phyloP scores from a whole-genome alignment of 92 coral and sea anemone species.

The Phenganax marumi region DNA sequence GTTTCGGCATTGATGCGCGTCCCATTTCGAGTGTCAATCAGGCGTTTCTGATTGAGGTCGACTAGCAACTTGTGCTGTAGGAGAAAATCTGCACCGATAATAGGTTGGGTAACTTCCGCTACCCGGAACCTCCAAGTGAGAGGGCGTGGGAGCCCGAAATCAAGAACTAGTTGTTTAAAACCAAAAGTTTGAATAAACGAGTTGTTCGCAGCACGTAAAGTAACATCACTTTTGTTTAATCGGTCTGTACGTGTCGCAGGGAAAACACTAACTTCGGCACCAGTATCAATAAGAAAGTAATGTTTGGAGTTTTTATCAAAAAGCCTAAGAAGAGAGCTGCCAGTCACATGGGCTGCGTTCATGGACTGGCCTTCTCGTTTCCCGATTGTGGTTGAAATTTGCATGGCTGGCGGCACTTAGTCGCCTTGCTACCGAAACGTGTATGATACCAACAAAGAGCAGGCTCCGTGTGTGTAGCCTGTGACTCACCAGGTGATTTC shows the following conservation, averaged over 20 bases:
- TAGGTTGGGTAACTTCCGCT: slow-evolving; percentile 51
- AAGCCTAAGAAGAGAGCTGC: slow-evolving; percentile 41
- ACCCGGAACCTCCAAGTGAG: slow-evolving; percentile 51
- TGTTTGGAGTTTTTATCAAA: slow-evolving; percentile 50
- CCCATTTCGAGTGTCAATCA: slow-evolving; percentile 45
- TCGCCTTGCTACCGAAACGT: slow-evolving; percentile 41
- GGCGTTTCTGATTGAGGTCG: slow-evolving; percentile 20
- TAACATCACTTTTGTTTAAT: slow-evolving; percentile 40
- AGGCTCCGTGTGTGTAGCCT: background rate
- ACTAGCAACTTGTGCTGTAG: slow-evolving; percentile 45
- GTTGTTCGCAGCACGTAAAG: slow-evolving; percentile 57
- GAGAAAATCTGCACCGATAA: slow-evolving; percentile 54
- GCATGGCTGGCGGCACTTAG: slow-evolving; percentile 56
- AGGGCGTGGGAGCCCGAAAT: slow-evolving; percentile 60
- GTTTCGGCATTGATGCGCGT: slow-evolving; percentile 38
- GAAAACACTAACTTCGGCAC: slow-evolving; percentile 53
- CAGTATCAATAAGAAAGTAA: slow-evolving; percentile 53
- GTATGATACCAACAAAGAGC: slow-evolving; percentile 52
- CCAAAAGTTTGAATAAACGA: slow-evolving; percentile 47
- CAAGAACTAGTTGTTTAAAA: slow-evolving; percentile 31
- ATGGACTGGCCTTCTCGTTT: slow-evolving; percentile 51
- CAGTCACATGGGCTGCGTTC: slow-evolving; percentile 51
- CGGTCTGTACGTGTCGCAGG: slow-evolving; percentile 47
- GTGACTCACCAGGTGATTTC: slow-evolving; percentile 4
- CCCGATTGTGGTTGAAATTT: slow-evolving; percentile 29